phyloP scores from a whole-genome alignment of 2,888 invertebrate species.

The Cheiracanthium punctorium region DNA sequence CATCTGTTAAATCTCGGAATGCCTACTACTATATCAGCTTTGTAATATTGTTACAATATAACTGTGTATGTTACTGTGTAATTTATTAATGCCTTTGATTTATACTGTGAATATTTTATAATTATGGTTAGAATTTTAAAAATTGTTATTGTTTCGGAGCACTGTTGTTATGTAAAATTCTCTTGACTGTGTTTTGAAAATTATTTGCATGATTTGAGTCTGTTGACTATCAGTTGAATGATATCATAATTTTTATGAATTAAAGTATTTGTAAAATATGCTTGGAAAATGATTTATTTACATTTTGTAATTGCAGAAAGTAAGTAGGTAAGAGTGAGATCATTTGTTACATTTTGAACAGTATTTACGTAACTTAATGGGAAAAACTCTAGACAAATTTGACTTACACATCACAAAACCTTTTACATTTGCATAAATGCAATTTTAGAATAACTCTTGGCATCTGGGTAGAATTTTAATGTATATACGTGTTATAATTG shows the following conservation, averaged over 20 bases:
- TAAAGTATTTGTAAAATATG: conserved; percentile 9
- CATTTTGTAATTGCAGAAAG: too few relatives aligned
- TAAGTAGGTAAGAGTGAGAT: too few relatives aligned
- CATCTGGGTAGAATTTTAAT: too few relatives aligned
- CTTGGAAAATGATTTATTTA: neutral
- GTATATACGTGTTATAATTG: too few relatives aligned
- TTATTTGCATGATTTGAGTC: neutral
- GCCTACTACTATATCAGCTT: neutral
- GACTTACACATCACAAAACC: too few relatives aligned
- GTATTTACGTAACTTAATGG: too few relatives aligned
- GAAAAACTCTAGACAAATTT: too few relatives aligned
- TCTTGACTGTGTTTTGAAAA: neutral
- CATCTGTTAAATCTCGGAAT: neutral
- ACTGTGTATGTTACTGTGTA: neutral
- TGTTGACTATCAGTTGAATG: neutral
- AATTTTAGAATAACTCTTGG: too few relatives aligned
- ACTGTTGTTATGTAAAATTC: neutral
- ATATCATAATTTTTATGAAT: conserved; percentile 7
- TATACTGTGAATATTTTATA: neutral
- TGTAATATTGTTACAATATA: neutral
- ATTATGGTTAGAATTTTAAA: neutral
- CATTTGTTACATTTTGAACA: too few relatives aligned
- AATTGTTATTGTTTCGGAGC: neutral
- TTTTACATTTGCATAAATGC: too few relatives aligned
- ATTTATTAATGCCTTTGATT: neutral